Evolutionary conservation across 2,888 invertebrate species (phyloP).

Genomic region (Tridacna crocea): DNA sequence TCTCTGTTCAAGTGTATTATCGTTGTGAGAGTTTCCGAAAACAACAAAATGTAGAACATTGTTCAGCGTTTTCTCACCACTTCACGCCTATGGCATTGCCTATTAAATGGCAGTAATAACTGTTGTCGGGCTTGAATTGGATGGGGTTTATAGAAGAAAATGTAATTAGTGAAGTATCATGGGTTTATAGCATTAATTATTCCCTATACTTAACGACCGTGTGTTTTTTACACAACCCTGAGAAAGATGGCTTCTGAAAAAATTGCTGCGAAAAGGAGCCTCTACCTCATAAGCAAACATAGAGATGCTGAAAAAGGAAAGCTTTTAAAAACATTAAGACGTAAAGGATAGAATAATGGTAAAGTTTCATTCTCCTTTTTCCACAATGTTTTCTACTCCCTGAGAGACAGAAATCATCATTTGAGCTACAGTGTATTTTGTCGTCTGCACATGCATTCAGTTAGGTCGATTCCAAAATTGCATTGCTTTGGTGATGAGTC

Average conservation of each 20-base stretch:
- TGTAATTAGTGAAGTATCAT: constrained; percentile 30
- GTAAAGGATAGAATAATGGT: too few species aligned
- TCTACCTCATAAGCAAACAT: too few species aligned
- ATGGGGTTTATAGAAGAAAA: constrained; percentile 12
- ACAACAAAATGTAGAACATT: constrained; percentile 47
- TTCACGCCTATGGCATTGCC: constrained; percentile 51
- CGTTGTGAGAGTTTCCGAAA: constrained; percentile 50
- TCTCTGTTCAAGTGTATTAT: constrained; percentile 55
- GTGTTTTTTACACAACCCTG: neutral
- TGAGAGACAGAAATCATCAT: too few species aligned
- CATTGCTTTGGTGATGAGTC: too few species aligned
- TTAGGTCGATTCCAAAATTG: too few species aligned
- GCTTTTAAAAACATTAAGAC: too few species aligned
- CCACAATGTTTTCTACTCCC: too few species aligned
- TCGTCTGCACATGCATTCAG: too few species aligned
- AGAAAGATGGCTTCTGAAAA: neutral
- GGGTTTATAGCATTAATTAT: constrained; percentile 23
- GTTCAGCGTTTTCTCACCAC: constrained; percentile 36
- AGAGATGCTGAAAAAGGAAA: too few species aligned
- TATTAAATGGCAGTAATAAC: constrained; percentile 42
- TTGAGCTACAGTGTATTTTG: too few species aligned
- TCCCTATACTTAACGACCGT: constrained; percentile 20
- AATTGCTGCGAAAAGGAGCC: neutral
- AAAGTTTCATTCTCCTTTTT: too few species aligned
- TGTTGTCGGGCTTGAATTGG: constrained; percentile 22